Evolutionary conservation across 2,113 vertebrate genomes (phyloP).

Genomic region (Toxotes jaculatrix): DNA sequence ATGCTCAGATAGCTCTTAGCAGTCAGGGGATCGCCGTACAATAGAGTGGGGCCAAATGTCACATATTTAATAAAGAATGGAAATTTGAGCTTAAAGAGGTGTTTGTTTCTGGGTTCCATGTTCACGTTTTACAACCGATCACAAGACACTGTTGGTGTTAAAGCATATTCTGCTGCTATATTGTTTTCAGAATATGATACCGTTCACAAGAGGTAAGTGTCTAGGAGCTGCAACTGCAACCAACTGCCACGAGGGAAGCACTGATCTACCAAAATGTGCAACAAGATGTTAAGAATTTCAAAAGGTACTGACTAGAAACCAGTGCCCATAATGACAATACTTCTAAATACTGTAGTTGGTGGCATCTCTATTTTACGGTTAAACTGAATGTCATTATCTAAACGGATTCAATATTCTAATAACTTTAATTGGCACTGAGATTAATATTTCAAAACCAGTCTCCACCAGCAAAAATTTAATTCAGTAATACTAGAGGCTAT

Average conservation of each 20-base stretch:
- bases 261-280: neutral
- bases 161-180: neutral
- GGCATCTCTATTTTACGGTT: slow-evolving; percentile 31
- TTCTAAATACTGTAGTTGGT: neutral
- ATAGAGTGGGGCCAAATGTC: slow-evolving; percentile 50
- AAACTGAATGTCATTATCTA: slow-evolving; percentile 44
- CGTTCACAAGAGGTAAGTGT: neutral
- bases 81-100: slow-evolving; percentile 27
- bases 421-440: slow-evolving; percentile 68
- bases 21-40: slow-evolving; percentile 60
- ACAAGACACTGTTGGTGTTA: neutral
- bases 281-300: neutral
- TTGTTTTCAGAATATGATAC: neutral
- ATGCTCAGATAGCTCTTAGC: slow-evolving; percentile 70
- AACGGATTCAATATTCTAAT: slow-evolving; percentile 65
- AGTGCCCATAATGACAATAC: neutral
- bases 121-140: slow-evolving; percentile 2
- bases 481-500: slow-evolving; percentile 86
- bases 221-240: neutral
- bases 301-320: neutral
- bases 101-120: slow-evolving; percentile 39
- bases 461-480: slow-evolving; percentile 67
- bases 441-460: slow-evolving; percentile 82
- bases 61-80: slow-evolving; percentile 51
- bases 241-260: neutral